Conservation (phyloP, 2,113 vertebrate genomes). For the Indicator indicator region DNA sequence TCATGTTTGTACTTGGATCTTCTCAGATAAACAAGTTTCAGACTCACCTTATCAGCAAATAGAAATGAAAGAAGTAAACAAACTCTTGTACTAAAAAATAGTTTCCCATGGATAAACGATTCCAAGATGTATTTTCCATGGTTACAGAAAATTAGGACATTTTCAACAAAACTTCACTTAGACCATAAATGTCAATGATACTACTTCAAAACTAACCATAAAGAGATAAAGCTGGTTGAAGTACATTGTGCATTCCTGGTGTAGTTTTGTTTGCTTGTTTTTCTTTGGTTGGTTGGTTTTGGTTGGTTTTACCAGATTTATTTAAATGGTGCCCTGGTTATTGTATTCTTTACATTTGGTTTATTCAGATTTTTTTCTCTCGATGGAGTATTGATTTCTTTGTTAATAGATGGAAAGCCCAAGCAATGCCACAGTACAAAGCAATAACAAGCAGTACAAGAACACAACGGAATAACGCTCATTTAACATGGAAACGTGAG, state of each 20-base stretch:
- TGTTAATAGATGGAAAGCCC: background rate
- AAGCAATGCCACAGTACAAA: background rate
- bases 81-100: background rate
- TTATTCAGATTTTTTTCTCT: background rate
- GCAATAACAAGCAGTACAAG: background rate
- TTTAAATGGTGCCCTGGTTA: background rate
- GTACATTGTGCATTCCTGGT: background rate
- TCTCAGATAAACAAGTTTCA: background rate
- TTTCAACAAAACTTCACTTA: background rate
- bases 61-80: background rate
- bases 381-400: background rate
- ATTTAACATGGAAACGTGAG: background rate
- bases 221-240: background rate
- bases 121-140: background rate
- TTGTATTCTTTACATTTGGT: background rate
- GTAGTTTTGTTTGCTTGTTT: no score
- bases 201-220: background rate
- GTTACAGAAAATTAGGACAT: background rate
- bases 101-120: background rate
- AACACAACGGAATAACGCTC: background rate
- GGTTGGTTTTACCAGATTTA: background rate
- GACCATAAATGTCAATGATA: background rate
- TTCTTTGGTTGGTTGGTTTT: no score
- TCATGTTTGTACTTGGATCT: background rate
- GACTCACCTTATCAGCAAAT: background rate